Evolutionary conservation across 2,888 invertebrate species (phyloP), one percentile per base, ranked within the genome.

Genomic region (Hirtodrosophila confusa): DNA sequence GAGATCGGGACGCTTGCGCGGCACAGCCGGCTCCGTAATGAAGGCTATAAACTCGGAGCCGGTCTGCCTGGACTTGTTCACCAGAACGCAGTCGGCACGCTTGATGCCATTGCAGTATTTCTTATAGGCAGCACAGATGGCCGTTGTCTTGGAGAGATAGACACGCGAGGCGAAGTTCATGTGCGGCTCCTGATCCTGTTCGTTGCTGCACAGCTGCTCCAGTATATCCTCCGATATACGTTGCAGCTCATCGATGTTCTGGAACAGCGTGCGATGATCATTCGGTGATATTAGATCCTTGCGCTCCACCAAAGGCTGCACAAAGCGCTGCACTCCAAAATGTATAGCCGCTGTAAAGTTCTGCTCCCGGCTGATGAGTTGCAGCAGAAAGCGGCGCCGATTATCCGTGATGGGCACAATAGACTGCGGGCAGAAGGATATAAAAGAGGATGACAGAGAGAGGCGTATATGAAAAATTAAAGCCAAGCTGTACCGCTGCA

Each of bases 91-190:
- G 88, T 97, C 97, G 48, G 97, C 96, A 89, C 95, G 94, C 90
- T 97, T 96, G 69, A 97, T 93, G 67, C 97, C 97, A 80, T 95
- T 94, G 90, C 96, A 95, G 91, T 97, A 97, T 87, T 95, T 94
- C 90, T 95, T 95, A 91, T 97, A 97, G 47, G 95, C 94, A 49
- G 94, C 94, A 88, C 94, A 95, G 84, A 96, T 95, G 83, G 94
- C 94, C 75, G 94, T 93, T 65, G 96, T 93, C 92, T 96, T 95
- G 45, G 94, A 93, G 45, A 95, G 92, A 89, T 97, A 97, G 3
- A 95, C 94, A 35, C 94, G 93, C 3, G 94, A 93, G 44, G 95
- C 93, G 27, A 94, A 93, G 67, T 94, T 94, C 41, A 95, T 93
- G 75, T 95, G 94, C 10, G 91, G 91, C 86, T 96, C 96, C 4